Percentiles rank a stretch among this genome's conserved stretches.
Evolutionary conservation across 1,140 invertebrate species (phyloP).

Genomic region (Sarcophaga bullata): DNA sequence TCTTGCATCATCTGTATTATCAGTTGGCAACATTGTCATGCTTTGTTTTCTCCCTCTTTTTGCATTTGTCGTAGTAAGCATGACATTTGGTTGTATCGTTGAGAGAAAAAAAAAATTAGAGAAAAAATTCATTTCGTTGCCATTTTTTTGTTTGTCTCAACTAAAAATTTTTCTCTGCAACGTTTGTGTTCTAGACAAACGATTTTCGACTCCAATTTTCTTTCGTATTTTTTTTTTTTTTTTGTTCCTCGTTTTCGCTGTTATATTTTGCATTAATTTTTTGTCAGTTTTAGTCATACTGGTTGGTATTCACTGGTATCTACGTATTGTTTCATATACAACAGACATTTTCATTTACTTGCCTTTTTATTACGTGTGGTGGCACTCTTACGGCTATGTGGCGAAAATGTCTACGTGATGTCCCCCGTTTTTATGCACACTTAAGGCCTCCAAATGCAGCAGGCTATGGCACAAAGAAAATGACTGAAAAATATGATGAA

Average conservation of each 20-base stretch:
- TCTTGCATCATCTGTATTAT: conserved; percentile 27
- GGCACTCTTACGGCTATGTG: background rate
- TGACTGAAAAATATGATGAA: background rate
- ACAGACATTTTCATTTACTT: conserved; percentile 30
- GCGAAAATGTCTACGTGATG: conserved; percentile 1
- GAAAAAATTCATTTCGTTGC: background rate
- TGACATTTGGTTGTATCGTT: conserved; percentile 5
- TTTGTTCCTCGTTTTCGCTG: background rate
- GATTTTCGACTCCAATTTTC: conserved; percentile 7
- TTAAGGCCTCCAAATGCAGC: background rate
- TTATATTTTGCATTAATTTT: background rate
- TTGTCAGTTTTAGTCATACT: background rate
- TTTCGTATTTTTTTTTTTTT: background rate
- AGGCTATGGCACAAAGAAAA: background rate
- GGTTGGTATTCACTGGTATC: background rate
- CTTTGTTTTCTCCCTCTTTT: background rate
- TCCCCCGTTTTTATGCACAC: background rate
- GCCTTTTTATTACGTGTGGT: background rate
- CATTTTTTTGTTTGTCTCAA: background rate
- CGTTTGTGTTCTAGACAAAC: conserved; percentile 31
- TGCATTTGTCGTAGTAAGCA: background rate
- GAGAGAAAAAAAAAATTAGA: background rate
- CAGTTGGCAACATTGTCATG: conserved; percentile 37
- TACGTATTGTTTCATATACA: background rate
- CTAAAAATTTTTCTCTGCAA: background rate